Base-by-base conservation (phyloP, 2,797 vertebrate species). In the Clamator glandarius region DNA sequence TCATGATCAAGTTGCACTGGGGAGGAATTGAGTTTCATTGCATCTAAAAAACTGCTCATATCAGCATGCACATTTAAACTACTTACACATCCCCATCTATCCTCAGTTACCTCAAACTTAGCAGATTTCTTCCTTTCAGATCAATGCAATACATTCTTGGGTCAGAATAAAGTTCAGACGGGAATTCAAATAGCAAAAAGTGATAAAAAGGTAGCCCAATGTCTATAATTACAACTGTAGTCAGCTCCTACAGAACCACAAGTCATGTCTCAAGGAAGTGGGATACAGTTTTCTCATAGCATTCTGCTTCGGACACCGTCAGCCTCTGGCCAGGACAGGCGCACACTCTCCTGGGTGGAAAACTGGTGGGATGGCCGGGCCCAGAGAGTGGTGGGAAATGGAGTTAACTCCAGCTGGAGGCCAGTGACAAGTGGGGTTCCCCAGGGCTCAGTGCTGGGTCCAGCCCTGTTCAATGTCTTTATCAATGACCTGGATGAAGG, bases 1-100 rank as follows among this genome's bases (percentile, higher is more conserved):
- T 64, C 81, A 72, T 68, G 81, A 95, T 87, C 77, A 96, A 94
- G 61, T 83, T 89, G 86, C 94, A 84, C 54, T 80, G 55, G 77
- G 74, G 78, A 95, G 36, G 75, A 94, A 89, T 95, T 95, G 51
- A 51, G 39, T 55, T 95, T 91, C 8, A n/a, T 76, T 89, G 81
- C 33, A 84, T 88, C 83, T 79, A 16, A 77, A 88, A 84, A 67
- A 15, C 28, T 73, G 17, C 44, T 72, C 44, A 33, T 52, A 79
- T 86, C 51, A 91, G 59, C 84, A 83, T 11, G 67, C n/a, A 83
- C 31, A 24, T 54, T 55, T 62, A 69, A 87, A 42, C 64, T 55
- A 26, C 69, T 84, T 51, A 74, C 16, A 70, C 9, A 52, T 58
- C 19, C 26, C 69, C 36, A 79, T 59, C 84, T 50, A 67, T 16